Conservation (phyloP, 2,888 invertebrate genomes). For the Aromia moschata region DNA sequence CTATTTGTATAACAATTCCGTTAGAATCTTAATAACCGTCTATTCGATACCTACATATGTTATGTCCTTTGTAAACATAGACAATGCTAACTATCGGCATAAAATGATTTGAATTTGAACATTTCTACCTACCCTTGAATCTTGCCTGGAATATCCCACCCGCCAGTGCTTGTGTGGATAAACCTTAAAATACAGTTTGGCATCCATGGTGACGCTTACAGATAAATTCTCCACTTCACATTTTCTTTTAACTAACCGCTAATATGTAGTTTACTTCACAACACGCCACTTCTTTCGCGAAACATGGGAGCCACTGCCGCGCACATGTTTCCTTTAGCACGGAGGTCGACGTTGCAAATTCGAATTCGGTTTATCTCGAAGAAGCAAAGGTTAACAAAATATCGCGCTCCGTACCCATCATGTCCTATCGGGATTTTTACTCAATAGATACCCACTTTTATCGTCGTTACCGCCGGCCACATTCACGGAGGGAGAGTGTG, state of each 20-base stretch:
- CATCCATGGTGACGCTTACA: slow-evolving; percentile 23
- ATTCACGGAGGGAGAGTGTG: too few relatives aligned
- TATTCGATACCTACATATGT: too few relatives aligned
- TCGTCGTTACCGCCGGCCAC: background rate
- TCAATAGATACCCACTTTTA: background rate
- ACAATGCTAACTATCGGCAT: too few relatives aligned
- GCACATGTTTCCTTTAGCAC: too few relatives aligned
- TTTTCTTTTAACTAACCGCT: too few relatives aligned
- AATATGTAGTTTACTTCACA: too few relatives aligned
- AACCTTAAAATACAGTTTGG: slow-evolving; percentile 33
- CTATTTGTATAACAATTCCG: too few relatives aligned
- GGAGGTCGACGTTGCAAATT: slow-evolving; percentile 2
- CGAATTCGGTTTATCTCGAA: slow-evolving; percentile 14
- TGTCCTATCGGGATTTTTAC: slow-evolving; percentile 13
- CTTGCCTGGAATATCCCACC: slow-evolving; percentile 28
- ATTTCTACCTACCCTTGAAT: slow-evolving; percentile 8
- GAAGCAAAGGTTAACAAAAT: slow-evolving; percentile 24
- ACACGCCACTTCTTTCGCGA: too few relatives aligned
- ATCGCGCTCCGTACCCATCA: slow-evolving; percentile 9
- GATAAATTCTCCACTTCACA: slow-evolving; percentile 6
- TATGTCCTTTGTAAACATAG: too few relatives aligned
- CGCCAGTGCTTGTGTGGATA: slow-evolving; percentile 33
- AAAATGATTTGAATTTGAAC: background rate
- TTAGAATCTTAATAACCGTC: too few relatives aligned
- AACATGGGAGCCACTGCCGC: too few relatives aligned